Base-by-base conservation (phyloP, 2,797 vertebrate species). In the Protosalanx chinensis region DNA sequence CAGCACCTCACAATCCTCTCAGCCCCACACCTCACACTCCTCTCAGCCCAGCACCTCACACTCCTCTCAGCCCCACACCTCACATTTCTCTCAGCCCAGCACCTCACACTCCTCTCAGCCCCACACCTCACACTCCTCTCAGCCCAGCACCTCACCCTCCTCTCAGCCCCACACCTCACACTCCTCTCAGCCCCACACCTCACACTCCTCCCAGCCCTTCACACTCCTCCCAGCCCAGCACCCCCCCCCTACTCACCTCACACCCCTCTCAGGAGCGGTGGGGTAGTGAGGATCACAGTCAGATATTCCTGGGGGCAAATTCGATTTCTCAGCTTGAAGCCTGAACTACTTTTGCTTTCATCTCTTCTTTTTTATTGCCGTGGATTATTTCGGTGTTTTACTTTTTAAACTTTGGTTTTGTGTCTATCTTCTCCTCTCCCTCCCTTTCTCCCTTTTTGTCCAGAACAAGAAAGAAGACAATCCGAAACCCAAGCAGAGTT, bases 391-490 rank as follows among this genome's bases (percentile, higher is more conserved):
- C 12, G 2, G 37, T 10, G 37, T 2, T 35, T 41, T 1, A 41
- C 37, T 41, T 41, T 41, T 12, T 12, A 41, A 41, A 2, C 6
- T 41, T 12, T 41, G 10, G 15, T 64, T 10, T 6, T 35, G 35
- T 33, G 29, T 32, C 16, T 1, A 7, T 32, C 59, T 61, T 4
- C 32, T 29, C 32, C 16, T 13, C 12, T 70, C 5, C n/a, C 23
- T 29, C 53, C 29, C 2, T 13, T 10, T 33, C 15, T 15, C 60
- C 13, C 27, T 15, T 23, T 29, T 13, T 16, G 8, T 12, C 5
- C 85, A 91, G 82, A 87, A 73, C 68, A 93, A 87, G 81, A 93
- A 90, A 75, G 74, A 80, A 0, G 93, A 94, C 0, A 94, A 95
- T 27, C 64, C 88, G 32, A 95, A 93, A 81, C n/a, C 74, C 18